A percentile compares a stretch with the other conserved stretches of the same genome.
These are phyloP conservation scores for Herpailurus yagouaroundi DNA, from an alignment of 2,113 vertebrate genomes.

Conservation along the genomic window DNA sequence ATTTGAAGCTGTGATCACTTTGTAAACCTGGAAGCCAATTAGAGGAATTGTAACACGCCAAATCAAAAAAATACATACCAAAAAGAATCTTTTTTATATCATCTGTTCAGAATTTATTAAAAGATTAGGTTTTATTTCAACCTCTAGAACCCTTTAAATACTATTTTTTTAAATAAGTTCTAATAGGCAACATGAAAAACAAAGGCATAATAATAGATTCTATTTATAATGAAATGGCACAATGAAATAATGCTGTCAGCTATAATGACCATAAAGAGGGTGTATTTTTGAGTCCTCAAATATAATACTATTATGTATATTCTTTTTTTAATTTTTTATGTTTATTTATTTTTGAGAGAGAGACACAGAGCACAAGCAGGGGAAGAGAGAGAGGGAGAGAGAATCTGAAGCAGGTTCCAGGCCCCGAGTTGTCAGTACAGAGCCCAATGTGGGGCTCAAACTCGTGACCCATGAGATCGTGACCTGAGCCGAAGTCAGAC, in stretches of 20 bases:
- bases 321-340: not conserved
- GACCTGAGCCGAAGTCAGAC: too few relatives aligned
- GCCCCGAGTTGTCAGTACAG: too few relatives aligned
- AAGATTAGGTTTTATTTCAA: constrained; percentile 84
- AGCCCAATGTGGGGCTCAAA: too few relatives aligned
- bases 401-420: too few relatives aligned
- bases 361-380: too few relatives aligned
- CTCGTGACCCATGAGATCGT: too few relatives aligned
- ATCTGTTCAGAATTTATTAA: constrained; percentile 86
- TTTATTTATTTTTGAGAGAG: too few relatives aligned
- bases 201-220: not conserved
- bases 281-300: not conserved
- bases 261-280: not conserved
- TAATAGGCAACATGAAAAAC: not conserved
- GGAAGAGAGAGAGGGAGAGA: too few relatives aligned
- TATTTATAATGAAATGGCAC: not conserved
- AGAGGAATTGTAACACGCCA: constrained; percentile 85
- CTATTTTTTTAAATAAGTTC: constrained; percentile 63
- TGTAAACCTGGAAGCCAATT: constrained; percentile 87
- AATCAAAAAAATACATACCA: constrained; percentile 75
- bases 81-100: constrained; percentile 76
- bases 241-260: not conserved
- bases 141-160: constrained; percentile 81
- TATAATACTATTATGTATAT: not conserved
- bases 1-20: constrained; percentile 87